A percentile compares a stretch with the other conserved stretches of the same genome.
Conservation (phyloP, 2,797 vertebrate species). For the Chaetophractus vellerosus region DNA sequence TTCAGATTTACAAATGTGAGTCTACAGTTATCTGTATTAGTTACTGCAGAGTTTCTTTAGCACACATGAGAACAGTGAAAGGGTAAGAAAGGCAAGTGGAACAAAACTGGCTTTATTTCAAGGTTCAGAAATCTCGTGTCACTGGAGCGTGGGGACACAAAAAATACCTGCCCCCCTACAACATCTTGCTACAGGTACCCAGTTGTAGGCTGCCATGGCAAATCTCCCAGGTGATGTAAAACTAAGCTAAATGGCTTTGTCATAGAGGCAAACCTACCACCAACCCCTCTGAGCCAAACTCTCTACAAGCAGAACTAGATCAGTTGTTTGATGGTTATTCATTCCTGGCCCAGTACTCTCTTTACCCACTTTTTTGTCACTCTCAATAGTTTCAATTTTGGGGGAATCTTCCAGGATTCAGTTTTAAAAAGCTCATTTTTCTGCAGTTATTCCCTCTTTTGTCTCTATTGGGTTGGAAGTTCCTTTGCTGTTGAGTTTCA, state of each 20-base stretch:
- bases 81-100: neutral
- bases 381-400: slow-evolving; percentile 37
- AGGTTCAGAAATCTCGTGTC: neutral
- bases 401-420: slow-evolving; percentile 63
- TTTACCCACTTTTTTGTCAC: neutral
- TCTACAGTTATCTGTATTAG: neutral
- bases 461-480: neutral
- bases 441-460: neutral
- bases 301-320: neutral
- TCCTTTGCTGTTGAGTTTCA: neutral
- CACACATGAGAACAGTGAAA: neutral
- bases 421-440: slow-evolving; percentile 61
- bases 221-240: neutral
- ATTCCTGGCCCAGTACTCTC: neutral
- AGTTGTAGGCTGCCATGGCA: neutral
- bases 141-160: neutral
- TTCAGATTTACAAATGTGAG: neutral
- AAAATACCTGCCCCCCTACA: neutral
- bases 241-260: neutral
- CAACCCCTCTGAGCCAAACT: neutral
- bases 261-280: neutral
- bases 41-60: neutral
- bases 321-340: slow-evolving; percentile 42
- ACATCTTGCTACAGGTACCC: neutral
- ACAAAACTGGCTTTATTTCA: neutral